Base-by-base conservation (phyloP, 2,797 vertebrate species). In the Lates japonicus region DNA sequence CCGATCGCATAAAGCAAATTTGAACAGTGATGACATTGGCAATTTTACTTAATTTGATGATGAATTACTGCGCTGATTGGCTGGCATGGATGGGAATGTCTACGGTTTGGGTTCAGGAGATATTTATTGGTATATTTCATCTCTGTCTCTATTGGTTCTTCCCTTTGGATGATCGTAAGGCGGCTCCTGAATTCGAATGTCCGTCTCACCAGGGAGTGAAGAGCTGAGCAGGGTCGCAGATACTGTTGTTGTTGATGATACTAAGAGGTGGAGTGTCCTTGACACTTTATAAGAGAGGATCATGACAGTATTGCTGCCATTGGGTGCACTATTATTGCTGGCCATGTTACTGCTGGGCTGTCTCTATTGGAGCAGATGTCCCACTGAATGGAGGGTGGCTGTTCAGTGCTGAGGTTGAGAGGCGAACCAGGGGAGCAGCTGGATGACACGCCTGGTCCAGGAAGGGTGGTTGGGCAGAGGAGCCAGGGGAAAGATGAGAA, bases 41-140 rank as follows among this genome's bases (percentile, higher is more conserved):
- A 70, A 0, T 70, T 20, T 60, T 61, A 61, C 48, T 68, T 29
- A 73, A n/a, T 54, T 66, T 22, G 48, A 75, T n/a, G 7, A 69
- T n/a, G 55, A 44, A 33, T 87, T 96, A 99, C 98, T 98, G 96
- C 92, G 98, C 98, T 41, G 98, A 99, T 83, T 99, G 98, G 88
- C 98, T 99, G 94, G 98, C 98, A 0, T 99, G 98, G 88, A 98
- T 99, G 12, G 98, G 97, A 81, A 98, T 96, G 14, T 99, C 98
- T 74, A 99, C 98, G 97, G 96, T 88, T 98, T 98, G 65, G 98
- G 98, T 69, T 99, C 97, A 0, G 98, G 98, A 0, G 98, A 99
- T 89, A 97, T 97, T 73, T 65, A 96, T 94, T 0, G 96, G 95
- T 74, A 35, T 20, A n/a, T 92, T 69, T 96, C 95, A 61, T 96